phyloP scores from a whole-genome alignment of 2,797 vertebrate species.

The Anisognathus igniventris region DNA sequence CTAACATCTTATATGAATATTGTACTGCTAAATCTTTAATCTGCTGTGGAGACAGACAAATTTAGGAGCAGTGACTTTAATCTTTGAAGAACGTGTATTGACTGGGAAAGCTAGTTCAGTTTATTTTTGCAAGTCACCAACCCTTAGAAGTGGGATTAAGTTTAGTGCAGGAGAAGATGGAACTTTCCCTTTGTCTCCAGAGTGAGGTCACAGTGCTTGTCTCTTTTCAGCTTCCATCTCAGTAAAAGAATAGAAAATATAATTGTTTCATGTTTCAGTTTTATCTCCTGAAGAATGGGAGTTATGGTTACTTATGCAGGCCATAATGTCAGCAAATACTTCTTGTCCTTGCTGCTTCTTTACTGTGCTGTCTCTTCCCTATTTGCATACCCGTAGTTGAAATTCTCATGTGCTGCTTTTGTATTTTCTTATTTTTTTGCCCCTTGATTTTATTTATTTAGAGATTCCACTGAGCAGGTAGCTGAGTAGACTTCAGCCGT shows the following conservation, averaged over 20 bases:
- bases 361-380: rapidly evolving
- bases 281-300: background rate
- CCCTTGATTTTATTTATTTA: background rate
- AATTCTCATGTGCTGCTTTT: background rate
- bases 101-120: background rate
- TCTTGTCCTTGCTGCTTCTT: background rate
- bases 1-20: background rate
- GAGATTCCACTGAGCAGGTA: background rate
- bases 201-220: background rate
- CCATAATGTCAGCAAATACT: background rate
- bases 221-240: background rate
- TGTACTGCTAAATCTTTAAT: background rate
- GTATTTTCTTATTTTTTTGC: background rate
- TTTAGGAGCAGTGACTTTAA: background rate
- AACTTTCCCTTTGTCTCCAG: background rate
- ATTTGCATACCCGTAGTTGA: background rate
- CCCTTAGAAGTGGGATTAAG: conserved; percentile 2
- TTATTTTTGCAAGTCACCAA: conserved; percentile 6
- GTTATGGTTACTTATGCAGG: background rate
- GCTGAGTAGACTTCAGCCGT: background rate
- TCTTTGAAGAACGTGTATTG: background rate
- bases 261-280: background rate
- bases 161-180: background rate
- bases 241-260: background rate
- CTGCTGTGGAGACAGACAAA: background rate